phyloP scores from a whole-genome alignment of 2,113 vertebrate genomes.

The Etia nguti region DNA sequence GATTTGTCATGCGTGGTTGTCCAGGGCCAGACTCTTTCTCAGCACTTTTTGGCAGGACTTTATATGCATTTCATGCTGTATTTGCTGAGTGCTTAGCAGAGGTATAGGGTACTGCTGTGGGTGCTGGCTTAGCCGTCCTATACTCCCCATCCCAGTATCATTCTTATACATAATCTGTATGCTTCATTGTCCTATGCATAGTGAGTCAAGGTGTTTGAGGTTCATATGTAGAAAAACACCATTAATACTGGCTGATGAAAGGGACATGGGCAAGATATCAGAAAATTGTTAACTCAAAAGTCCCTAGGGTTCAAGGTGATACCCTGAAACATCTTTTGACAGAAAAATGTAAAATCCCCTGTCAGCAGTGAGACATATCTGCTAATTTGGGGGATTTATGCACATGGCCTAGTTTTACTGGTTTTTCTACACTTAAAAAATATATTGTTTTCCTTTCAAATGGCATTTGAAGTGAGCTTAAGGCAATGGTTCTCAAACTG shows the following conservation, averaged over 20 bases:
- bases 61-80: conserved; percentile 49
- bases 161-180: conserved; percentile 6
- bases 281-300: not conserved
- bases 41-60: conserved; percentile 60
- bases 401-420: not conserved
- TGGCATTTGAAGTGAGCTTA: not conserved
- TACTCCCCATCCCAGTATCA: not conserved
- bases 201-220: not conserved
- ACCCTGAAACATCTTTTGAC: not conserved
- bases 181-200: not conserved
- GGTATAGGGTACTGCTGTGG: conserved; percentile 17
- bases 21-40: conserved; percentile 55
- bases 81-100: conserved; percentile 34
- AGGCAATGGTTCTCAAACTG: not conserved
- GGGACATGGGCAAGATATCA: not conserved
- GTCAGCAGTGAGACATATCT: not conserved
- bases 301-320: not conserved
- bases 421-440: not conserved
- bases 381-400: not conserved
- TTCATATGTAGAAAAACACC: not conserved
- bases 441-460: not conserved
- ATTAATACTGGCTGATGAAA: not conserved
- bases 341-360: not conserved
- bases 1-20: conserved; percentile 66
- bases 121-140: conserved; percentile 1